Conservation (phyloP, 2,888 invertebrate genomes). For the Arrhopalites spinosus region DNA sequence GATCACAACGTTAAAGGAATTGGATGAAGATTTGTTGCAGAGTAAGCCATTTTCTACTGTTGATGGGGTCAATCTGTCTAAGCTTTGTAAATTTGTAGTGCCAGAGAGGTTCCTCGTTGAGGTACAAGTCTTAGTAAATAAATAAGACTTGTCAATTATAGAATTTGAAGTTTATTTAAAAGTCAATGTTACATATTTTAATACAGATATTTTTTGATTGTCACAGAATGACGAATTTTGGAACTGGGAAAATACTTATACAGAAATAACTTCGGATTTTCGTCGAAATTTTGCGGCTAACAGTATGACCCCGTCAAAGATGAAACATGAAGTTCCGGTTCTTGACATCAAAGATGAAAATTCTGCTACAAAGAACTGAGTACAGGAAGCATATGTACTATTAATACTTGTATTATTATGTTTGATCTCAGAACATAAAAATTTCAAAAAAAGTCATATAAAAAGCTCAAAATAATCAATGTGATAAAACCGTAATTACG, state of each 20-base stretch:
- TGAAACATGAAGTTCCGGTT: not conserved
- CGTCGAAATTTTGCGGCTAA: slow-evolving; percentile 2
- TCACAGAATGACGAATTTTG: slow-evolving; percentile 50
- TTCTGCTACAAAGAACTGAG: not conserved
- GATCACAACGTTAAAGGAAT: slow-evolving; percentile 54
- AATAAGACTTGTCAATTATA: too few species aligned
- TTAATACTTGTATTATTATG: too few species aligned
- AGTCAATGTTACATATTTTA: not conserved
- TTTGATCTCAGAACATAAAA: too few species aligned
- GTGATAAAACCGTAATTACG: too few species aligned
- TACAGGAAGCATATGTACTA: too few species aligned
- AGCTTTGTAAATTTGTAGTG: slow-evolving; percentile 48
- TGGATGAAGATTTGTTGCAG: slow-evolving; percentile 54
- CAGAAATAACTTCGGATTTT: slow-evolving; percentile 45
- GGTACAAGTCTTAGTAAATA: too few species aligned
- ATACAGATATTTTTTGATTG: not conserved
- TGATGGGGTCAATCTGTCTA: slow-evolving; percentile 50
- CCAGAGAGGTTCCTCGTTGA: slow-evolving; percentile 53
- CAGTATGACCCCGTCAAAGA: not conserved
- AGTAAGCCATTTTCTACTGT: slow-evolving; percentile 54
- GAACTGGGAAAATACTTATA: slow-evolving; percentile 52
- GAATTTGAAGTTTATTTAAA: not conserved
- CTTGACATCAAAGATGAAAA: not conserved
- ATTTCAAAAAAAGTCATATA: too few species aligned
- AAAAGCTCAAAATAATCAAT: too few species aligned